Percentiles rank a stretch among this genome's conserved stretches.
phyloP scores from a whole-genome alignment of 1,140 invertebrate genomes.

The Laupala kohalensis region DNA sequence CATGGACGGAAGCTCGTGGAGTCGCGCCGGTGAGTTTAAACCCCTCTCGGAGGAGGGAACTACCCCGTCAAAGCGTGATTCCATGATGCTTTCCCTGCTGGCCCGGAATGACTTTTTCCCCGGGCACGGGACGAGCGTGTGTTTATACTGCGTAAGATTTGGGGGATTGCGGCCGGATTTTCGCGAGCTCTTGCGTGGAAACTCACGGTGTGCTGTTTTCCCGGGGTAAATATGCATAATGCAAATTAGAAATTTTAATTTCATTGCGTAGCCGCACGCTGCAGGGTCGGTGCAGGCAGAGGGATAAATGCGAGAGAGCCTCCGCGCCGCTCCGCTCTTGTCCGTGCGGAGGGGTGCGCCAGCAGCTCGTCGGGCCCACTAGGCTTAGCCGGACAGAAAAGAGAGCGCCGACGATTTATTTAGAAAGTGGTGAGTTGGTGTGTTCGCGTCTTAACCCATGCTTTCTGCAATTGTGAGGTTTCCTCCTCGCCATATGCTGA shows the following conservation, averaged over 20 bases:
- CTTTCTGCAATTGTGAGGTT: too few relatives aligned
- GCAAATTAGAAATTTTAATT: neutral
- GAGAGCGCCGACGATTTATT: neutral
- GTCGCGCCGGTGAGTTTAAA: too few relatives aligned
- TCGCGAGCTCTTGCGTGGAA: neutral
- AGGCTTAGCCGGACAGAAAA: neutral
- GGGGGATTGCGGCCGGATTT: neutral
- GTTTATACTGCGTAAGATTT: neutral
- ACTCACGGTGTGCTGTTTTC: neutral
- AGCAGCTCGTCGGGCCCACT: neutral
- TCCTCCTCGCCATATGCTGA: too few relatives aligned
- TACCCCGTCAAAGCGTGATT: too few relatives aligned
- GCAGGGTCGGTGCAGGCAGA: too few relatives aligned
- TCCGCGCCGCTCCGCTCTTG: neutral
- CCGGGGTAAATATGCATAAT: neutral
- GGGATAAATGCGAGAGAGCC: too few relatives aligned
- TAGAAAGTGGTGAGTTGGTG: too few relatives aligned
- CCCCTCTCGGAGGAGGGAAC: too few relatives aligned
- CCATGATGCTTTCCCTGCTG: neutral
- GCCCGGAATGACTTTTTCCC: neutral
- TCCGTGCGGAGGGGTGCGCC: too few relatives aligned
- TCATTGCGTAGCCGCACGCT: neutral
- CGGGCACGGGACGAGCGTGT: neutral
- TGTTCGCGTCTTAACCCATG: too few relatives aligned
- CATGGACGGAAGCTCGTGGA: too few relatives aligned